Evolutionary conservation across 2,888 invertebrate species (phyloP).

Genomic region (Acleris holmiana): DNA sequence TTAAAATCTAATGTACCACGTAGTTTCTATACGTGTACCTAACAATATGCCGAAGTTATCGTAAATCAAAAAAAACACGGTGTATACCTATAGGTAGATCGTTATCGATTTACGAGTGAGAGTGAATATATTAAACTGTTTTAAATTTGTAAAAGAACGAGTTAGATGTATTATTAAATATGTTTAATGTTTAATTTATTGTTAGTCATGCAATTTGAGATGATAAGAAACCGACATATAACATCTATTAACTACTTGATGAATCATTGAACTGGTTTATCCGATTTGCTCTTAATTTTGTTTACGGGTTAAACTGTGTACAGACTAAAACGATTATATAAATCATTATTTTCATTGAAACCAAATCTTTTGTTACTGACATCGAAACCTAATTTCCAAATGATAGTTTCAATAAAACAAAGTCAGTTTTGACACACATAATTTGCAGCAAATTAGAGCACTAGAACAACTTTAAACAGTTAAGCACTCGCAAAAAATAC

Average conservation of each 20-base stretch:
- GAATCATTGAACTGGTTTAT: slow-evolving; percentile 18
- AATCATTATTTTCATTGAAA: neutral
- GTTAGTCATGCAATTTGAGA: slow-evolving; percentile 15
- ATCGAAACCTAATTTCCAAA: slow-evolving; percentile 5
- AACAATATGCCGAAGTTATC: too few relatives aligned
- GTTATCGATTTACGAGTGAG: slow-evolving; percentile 10
- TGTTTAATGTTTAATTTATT: slow-evolving; percentile 13
- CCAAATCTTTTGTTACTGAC: neutral
- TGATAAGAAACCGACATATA: slow-evolving; percentile 17
- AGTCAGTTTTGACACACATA: slow-evolving; percentile 20
- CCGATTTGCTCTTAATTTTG: neutral
- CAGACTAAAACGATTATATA: neutral
- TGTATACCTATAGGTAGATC: too few relatives aligned
- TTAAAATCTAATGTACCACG: too few relatives aligned
- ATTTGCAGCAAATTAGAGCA: slow-evolving; percentile 59
- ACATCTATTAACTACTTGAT: slow-evolving; percentile 2
- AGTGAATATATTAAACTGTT: slow-evolving; percentile 18
- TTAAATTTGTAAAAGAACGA: slow-evolving; percentile 1
- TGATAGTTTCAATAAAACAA: slow-evolving; percentile 26
- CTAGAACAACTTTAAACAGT: slow-evolving; percentile 63
- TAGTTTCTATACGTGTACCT: too few relatives aligned
- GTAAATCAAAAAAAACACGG: too few relatives aligned
- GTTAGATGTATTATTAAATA: slow-evolving; percentile 2
- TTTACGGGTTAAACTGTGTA: neutral
- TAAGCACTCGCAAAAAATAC: slow-evolving; percentile 65